Evolutionary conservation across 2,113 vertebrate species (phyloP), one percentile per base, ranked within the genome.

Genomic region (Oryzias melastigma): DNA sequence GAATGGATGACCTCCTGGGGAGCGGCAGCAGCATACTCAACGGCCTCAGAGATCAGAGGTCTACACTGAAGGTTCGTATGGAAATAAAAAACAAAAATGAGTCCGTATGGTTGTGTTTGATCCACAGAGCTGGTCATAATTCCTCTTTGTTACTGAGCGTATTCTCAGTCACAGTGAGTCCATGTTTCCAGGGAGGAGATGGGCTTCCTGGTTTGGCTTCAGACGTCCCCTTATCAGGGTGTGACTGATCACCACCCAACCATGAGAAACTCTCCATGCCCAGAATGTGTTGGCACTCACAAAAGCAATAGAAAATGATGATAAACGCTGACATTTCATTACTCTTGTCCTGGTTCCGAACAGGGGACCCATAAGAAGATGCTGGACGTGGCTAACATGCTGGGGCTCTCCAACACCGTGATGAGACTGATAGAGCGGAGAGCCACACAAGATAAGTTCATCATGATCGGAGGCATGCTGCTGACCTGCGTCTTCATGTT

Each of bases 291-390:
- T 35, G 73, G 53, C 78, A 13, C 44, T 57, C 61, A 19, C 51
- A 56, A 44, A 77, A 76, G 62, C 14, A 82, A 27, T 4, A 13
- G 50, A 62, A 66, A 52, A 47, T 47, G 16, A 6, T 45, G 5
- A 16, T 46, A 52, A 25, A 54, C 17, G 17, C 49, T 27, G 8
- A 14, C 58, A n/a, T 53, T 70, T 10, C 50, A 52, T 43, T 40
- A 14, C 56, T 14, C 27, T 8, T 43, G 60, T 60, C 47, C 75
- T 5, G 63, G 18, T 42, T 62, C 66, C 41, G 52, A 8, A 45
- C 81, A 99, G 96, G 95, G 94, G 8, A 95, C 96, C 49, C 96
- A 98, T 50, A 99, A 96, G 88, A 99, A 98, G 92, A 95, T 99
- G 84, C 91, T 99, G 79, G 97, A 99, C 24, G 94, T 99, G 47